Percentiles rank a stretch among this genome's conserved stretches.
phyloP scores from a whole-genome alignment of 2,113 vertebrate genomes.

The Antennarius striatus region DNA sequence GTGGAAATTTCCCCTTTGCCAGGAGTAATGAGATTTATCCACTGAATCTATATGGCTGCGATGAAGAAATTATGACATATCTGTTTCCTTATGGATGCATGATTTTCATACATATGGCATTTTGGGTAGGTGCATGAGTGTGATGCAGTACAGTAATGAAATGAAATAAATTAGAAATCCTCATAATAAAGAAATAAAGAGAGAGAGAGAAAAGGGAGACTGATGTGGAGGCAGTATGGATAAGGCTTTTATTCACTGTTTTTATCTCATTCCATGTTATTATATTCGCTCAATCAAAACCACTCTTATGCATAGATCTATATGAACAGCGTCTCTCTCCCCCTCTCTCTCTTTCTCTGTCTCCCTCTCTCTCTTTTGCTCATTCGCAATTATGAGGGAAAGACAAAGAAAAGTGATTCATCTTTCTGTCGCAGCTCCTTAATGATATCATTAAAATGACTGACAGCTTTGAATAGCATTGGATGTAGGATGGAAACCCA shows the following conservation, averaged over 20 bases:
- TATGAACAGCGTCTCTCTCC: constrained; percentile 69
- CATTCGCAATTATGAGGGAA: constrained; percentile 78
- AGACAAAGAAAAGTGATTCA: constrained; percentile 81
- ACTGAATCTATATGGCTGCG: constrained; percentile 56
- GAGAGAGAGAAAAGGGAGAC: constrained; percentile 31
- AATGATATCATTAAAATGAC: constrained; percentile 85
- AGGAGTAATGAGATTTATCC: constrained; percentile 74
- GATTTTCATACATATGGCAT: constrained; percentile 68
- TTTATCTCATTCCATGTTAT: constrained; percentile 78
- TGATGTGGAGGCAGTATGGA: constrained; percentile 56
- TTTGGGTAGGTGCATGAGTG: constrained; percentile 37
- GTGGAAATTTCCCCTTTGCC: constrained; percentile 61
- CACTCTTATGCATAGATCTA: constrained; percentile 73
- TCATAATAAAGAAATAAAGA: constrained; percentile 63
- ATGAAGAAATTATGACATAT: constrained; percentile 74
- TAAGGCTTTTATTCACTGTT: constrained; percentile 71
- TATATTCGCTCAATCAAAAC: constrained; percentile 78
- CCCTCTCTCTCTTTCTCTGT: constrained; percentile 48
- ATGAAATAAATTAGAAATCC: constrained; percentile 69
- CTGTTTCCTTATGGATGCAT: constrained; percentile 59
- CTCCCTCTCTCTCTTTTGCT: constrained; percentile 52
- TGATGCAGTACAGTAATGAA: constrained; percentile 50
- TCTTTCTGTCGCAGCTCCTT: constrained; percentile 78
- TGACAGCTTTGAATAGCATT: constrained; percentile 78
- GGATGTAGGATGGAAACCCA: constrained; percentile 57